Conservation (phyloP, 2,888 invertebrate genomes). For the Eugnorisma glareosa region DNA sequence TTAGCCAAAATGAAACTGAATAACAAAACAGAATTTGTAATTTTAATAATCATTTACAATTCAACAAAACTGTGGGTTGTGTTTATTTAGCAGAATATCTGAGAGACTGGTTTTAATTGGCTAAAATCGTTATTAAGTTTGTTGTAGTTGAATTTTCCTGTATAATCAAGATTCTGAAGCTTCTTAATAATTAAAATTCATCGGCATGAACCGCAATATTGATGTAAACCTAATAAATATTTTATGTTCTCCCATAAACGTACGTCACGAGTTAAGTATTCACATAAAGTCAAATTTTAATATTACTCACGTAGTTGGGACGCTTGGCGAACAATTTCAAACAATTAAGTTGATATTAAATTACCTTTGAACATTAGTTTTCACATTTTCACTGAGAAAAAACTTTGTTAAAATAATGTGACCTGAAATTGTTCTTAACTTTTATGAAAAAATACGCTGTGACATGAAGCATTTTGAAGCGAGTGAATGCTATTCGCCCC, state of each 20-base stretch:
- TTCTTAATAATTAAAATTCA: neutral
- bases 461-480: neutral
- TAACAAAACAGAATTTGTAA: conserved; percentile 41
- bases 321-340: conserved; percentile 43
- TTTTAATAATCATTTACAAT: conserved; percentile 49
- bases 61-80: conserved; percentile 24
- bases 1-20: conserved; percentile 33
- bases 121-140: conserved; percentile 10
- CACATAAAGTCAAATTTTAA: conserved; percentile 30
- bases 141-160: conserved; percentile 19
- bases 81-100: conserved; percentile 39
- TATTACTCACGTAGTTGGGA: conserved; percentile 28
- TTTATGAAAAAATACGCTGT: conserved; percentile 9
- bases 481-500: neutral
- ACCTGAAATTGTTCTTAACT: conserved; percentile 18
- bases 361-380: conserved; percentile 50
- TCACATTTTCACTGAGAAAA: conserved; percentile 22
- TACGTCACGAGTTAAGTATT: neutral
- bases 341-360: conserved; percentile 49
- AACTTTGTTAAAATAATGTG: conserved; percentile 20
- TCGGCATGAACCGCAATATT: neutral
- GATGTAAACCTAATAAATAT: neutral
- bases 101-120: conserved; percentile 7
- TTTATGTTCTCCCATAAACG: neutral
- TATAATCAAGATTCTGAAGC: neutral